Percentiles rank a stretch among this genome's conserved stretches.
Evolutionary conservation across 2,888 invertebrate species (phyloP).

Genomic region (Apotomis turbidana): DNA sequence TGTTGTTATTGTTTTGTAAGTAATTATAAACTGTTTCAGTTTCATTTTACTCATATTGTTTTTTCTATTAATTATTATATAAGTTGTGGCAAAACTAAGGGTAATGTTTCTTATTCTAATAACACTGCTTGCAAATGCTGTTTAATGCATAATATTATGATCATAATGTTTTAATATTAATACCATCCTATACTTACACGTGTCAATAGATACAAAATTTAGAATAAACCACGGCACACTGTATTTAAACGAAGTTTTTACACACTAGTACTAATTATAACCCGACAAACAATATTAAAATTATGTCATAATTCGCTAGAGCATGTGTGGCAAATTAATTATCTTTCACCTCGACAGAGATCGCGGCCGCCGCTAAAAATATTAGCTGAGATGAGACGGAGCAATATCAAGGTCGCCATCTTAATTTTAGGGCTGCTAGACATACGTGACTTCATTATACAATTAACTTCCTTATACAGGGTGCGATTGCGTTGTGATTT

Average conservation of each 20-base stretch:
- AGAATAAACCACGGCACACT: background rate
- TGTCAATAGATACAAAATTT: background rate
- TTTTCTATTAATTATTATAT: no score
- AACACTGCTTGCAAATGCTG: no score
- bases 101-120: no score
- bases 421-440: conserved; percentile 54
- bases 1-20: no score
- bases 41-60: no score
- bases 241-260: background rate
- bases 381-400: conserved; percentile 61
- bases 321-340: conserved; percentile 65
- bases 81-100: no score
- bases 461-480: conserved; percentile 38
- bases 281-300: conserved; percentile 44
- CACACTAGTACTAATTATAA: conserved; percentile 19
- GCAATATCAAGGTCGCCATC: conserved; percentile 73
- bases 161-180: no score
- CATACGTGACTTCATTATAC: conserved; percentile 33
- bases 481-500: background rate
- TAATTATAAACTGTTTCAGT: no score
- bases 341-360: conserved; percentile 64
- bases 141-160: no score
- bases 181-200: no score
- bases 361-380: conserved; percentile 74
- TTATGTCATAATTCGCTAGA: conserved; percentile 64